Evolutionary conservation across 2,797 vertebrate genomes (phyloP).

Genomic region (Orestias chungarensis): DNA sequence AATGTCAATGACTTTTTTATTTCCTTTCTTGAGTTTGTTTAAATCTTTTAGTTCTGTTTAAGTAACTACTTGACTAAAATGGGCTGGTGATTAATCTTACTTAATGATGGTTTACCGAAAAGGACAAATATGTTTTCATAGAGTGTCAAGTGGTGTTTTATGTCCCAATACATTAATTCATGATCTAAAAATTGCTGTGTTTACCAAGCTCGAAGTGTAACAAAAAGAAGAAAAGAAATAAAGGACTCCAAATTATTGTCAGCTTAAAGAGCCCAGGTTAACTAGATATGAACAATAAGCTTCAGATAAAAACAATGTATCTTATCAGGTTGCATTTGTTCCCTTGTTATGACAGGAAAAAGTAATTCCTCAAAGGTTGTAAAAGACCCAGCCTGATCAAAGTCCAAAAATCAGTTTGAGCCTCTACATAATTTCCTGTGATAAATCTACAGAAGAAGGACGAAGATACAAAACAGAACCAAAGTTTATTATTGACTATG

Average conservation of each 20-base stretch:
- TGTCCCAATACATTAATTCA: neutral
- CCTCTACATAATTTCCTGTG: conserved; percentile 1
- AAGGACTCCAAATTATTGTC: too few species aligned
- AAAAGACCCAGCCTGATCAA: conserved; percentile 36
- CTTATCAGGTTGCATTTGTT: neutral
- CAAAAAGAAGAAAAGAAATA: neutral
- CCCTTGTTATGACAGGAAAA: conserved; percentile 12
- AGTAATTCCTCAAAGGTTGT: conserved; percentile 21
- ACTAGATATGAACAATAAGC: neutral
- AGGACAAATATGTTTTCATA: too few species aligned
- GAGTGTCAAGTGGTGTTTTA: neutral
- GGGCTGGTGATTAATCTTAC: neutral
- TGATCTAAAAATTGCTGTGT: neutral
- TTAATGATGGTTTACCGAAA: too few species aligned
- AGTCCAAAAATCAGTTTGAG: conserved; percentile 22
- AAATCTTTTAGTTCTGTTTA: neutral
- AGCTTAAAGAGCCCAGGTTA: neutral
- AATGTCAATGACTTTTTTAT: too few species aligned
- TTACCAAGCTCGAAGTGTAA: neutral
- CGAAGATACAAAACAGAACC: conserved; percentile 75
- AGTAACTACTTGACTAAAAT: neutral
- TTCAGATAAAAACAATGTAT: neutral
- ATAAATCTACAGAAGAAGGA: conserved; percentile 40
- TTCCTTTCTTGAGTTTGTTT: neutral
- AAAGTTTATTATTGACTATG: conserved; percentile 82